Conservation (phyloP, 2,113 vertebrate species). For the Zosterops hypoxanthus region DNA sequence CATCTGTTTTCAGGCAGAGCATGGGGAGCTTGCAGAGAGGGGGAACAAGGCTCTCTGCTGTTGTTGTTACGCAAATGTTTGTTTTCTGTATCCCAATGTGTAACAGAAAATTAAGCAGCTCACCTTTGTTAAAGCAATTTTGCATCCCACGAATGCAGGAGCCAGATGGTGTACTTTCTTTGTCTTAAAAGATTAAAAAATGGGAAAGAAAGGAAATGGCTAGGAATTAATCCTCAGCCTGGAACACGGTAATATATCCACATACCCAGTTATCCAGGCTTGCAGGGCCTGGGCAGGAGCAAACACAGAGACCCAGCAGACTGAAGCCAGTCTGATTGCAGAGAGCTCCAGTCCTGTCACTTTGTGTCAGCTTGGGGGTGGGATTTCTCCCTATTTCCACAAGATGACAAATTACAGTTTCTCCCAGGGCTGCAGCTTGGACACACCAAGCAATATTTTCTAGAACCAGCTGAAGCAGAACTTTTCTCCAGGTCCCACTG, state of each 20-base stretch:
- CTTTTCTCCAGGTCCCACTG: background rate
- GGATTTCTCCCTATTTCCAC: background rate
- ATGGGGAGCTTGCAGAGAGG: background rate
- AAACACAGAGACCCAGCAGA: background rate
- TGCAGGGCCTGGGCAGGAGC: background rate
- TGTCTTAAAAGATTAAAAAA: slow-evolving; percentile 68
- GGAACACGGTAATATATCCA: background rate
- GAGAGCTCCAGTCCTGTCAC: background rate
- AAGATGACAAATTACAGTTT: background rate
- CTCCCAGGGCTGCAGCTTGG: background rate
- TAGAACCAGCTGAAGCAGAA: background rate
- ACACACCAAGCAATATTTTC: background rate
- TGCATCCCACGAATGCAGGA: slow-evolving; percentile 39
- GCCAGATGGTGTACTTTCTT: slow-evolving; percentile 68
- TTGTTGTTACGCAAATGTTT: slow-evolving; percentile 15
- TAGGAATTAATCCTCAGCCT: slow-evolving; percentile 15
- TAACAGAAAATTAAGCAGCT: slow-evolving; percentile 61
- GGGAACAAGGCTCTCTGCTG: background rate
- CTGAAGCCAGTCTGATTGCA: background rate
- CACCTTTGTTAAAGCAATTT: slow-evolving; percentile 63
- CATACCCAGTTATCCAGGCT: background rate
- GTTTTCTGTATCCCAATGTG: slow-evolving; percentile 42
- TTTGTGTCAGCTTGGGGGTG: background rate
- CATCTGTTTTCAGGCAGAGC: slow-evolving; percentile 37
- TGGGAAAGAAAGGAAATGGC: background rate